Percentiles rank a stretch among this genome's conserved stretches.
These are phyloP conservation scores for Pterostichus madidus DNA, from an alignment of 2,888 invertebrate genomes.

Conservation along the genomic window DNA sequence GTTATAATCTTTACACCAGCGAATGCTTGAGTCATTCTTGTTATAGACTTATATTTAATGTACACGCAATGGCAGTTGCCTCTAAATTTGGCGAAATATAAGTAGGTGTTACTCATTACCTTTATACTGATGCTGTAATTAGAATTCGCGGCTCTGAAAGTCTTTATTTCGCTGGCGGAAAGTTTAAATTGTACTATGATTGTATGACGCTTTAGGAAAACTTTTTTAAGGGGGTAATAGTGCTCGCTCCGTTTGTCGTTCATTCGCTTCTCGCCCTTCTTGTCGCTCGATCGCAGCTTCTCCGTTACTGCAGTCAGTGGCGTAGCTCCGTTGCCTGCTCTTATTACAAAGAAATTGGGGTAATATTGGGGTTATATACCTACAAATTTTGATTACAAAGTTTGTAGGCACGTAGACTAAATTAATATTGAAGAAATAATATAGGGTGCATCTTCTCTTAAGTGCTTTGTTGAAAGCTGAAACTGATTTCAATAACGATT, in stretches of 20 bases:
- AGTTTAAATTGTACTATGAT: slow-evolving; percentile 73
- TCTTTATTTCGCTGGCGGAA: slow-evolving; percentile 68
- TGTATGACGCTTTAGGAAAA: slow-evolving; percentile 70
- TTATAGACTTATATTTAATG: background rate
- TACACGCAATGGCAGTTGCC: background rate
- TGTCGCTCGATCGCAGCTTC: slow-evolving; percentile 8
- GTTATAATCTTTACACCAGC: background rate
- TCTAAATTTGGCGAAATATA: slow-evolving; percentile 14
- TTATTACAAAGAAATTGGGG: slow-evolving; percentile 18
- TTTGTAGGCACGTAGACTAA: slow-evolving; percentile 39
- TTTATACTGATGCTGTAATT: slow-evolving; percentile 50
- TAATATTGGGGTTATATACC: slow-evolving; percentile 27
- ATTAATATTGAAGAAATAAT: slow-evolving; percentile 44
- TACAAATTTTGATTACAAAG: slow-evolving; percentile 43
- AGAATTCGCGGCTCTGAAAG: slow-evolving; percentile 42
- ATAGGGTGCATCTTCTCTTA: slow-evolving; percentile 6
- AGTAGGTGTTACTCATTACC: slow-evolving; percentile 47
- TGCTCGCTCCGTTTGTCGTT: slow-evolving; percentile 47
- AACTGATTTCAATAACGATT: slow-evolving; percentile 38
- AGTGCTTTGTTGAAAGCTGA: slow-evolving; percentile 37
- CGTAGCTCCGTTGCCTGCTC: background rate
- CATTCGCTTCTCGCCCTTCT: slow-evolving; percentile 39
- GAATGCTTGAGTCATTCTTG: slow-evolving; percentile 18
- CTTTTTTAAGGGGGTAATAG: slow-evolving; percentile 67
- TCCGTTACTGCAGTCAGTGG: slow-evolving; percentile 11